These are phyloP conservation scores for Acestrorhynchus altus DNA, from an alignment of 2,797 vertebrate species.

Conservation along the genomic window DNA sequence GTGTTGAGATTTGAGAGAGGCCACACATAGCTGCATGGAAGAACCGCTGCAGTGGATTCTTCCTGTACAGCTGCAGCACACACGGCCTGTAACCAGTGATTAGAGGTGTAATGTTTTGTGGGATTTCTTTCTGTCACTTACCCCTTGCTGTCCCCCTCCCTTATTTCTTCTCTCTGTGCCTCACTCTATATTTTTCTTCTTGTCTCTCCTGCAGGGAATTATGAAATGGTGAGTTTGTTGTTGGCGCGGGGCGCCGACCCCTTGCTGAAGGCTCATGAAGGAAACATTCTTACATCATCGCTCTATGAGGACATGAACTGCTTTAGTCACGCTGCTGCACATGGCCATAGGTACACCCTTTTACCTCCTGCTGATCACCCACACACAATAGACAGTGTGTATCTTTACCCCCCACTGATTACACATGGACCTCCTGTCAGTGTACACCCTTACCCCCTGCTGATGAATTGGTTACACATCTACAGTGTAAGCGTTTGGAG, in stretches of 20 bases:
- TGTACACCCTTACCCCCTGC: not conserved
- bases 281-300: slow-evolving; percentile 86
- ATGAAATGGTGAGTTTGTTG: slow-evolving; percentile 94
- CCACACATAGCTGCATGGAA: slow-evolving; percentile 62
- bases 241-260: slow-evolving; percentile 91
- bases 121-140: not conserved
- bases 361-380: not conserved
- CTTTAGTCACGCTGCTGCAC: slow-evolving; percentile 95
- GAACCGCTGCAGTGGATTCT: slow-evolving; percentile 25
- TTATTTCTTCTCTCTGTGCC: not conserved
- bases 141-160: slow-evolving; percentile 23
- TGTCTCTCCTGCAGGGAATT: slow-evolving; percentile 83
- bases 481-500: no score
- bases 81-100: not conserved
- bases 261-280: slow-evolving; percentile 86
- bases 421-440: not conserved
- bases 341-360: slow-evolving; percentile 89
- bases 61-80: not conserved
- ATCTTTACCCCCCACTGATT: not conserved
- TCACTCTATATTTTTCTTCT: not conserved
- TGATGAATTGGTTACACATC: not conserved
- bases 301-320: slow-evolving; percentile 98
- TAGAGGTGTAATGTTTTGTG: not conserved
- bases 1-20: slow-evolving; percentile 62
- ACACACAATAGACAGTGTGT: slow-evolving; percentile 1